phyloP scores from a whole-genome alignment of 2,888 invertebrate genomes.

The Drosophila paramelanica region DNA sequence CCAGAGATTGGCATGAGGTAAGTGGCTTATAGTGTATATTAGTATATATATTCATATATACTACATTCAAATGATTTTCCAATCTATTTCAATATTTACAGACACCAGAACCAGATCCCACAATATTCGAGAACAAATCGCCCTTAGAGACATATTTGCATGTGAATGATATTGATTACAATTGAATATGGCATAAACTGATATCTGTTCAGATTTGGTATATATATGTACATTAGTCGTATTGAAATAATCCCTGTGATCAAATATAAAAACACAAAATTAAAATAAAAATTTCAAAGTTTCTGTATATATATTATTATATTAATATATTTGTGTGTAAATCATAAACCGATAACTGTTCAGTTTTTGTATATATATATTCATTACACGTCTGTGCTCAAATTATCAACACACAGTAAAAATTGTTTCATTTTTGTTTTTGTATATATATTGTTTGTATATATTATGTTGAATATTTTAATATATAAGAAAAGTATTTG shows the following conservation, averaged over 20 bases:
- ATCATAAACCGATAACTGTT: no score
- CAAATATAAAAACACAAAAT: background rate
- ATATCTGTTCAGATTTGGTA: no score
- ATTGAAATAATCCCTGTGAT: background rate
- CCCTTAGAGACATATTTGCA: slow-evolving; percentile 20
- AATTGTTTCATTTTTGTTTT: no score
- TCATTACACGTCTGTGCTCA: no score
- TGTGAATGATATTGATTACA: slow-evolving; percentile 29
- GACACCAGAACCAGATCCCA: slow-evolving; percentile 55
- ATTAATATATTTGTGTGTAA: no score
- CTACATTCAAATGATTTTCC: background rate
- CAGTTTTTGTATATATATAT: no score
- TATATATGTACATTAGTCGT: no score
- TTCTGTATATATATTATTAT: no score
- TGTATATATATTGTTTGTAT: background rate
- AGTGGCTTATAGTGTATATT: background rate
- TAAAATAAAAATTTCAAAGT: background rate
- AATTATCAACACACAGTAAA: no score
- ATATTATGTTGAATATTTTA: background rate
- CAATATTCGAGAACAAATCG: slow-evolving; percentile 47
- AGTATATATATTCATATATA: background rate
- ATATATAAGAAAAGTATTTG: no score
- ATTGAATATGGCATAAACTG: background rate
- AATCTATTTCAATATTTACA: background rate
- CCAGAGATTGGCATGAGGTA: slow-evolving; percentile 38